Evolutionary conservation across 2,113 vertebrate genomes (phyloP).

Genomic region (Leptosomus discolor): DNA sequence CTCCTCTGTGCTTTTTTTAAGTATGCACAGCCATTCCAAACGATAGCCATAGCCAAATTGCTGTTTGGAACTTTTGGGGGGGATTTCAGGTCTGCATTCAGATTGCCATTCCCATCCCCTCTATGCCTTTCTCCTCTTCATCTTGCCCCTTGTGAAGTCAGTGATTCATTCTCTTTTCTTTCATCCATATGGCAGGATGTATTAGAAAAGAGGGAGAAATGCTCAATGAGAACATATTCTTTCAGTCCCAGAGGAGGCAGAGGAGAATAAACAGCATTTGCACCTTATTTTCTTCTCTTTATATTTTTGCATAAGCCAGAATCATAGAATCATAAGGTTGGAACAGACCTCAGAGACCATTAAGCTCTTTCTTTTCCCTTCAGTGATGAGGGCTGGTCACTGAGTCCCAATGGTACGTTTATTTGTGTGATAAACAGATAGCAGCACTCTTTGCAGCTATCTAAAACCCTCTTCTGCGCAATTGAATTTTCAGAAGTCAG

Average conservation of each 20-base stretch:
- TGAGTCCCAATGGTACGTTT: accelerated
- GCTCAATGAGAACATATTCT: not conserved
- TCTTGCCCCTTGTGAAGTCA: not conserved
- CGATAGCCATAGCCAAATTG: not conserved
- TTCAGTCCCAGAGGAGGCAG: not conserved
- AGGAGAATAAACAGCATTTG: not conserved
- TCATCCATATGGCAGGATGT: not conserved
- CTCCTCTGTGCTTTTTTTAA: not conserved
- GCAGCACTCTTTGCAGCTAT: not conserved
- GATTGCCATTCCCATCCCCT: not conserved
- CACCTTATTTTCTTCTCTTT: not conserved
- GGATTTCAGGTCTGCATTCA: not conserved
- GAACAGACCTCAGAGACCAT: no score
- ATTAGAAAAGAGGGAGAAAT: not conserved
- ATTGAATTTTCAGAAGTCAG: not conserved
- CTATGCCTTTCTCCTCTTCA: not conserved
- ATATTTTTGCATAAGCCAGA: not conserved
- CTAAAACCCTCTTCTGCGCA: not conserved
- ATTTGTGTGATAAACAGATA: not conserved
- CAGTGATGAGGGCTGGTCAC: not conserved
- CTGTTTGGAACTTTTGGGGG: not conserved
- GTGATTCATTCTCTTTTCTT: not conserved
- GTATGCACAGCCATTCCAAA: not conserved
- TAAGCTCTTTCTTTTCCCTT: not conserved
- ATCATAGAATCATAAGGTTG: no score